Evolutionary conservation across 2,888 invertebrate genomes (phyloP).

Genomic region (Pseudolycoriella hygida): DNA sequence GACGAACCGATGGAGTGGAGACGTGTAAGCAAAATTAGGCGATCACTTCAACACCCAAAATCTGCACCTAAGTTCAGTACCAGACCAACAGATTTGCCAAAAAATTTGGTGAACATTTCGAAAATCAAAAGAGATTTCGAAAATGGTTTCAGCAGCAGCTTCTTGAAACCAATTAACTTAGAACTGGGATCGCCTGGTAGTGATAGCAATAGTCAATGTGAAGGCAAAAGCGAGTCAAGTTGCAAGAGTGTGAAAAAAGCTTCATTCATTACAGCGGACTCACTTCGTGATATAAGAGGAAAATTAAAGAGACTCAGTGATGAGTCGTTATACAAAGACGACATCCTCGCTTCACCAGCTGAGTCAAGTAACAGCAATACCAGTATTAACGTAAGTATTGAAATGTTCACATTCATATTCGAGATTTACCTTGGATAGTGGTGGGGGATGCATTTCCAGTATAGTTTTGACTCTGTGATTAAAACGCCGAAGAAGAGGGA

Average conservation of each 20-base stretch:
- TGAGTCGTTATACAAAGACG: constrained; percentile 30
- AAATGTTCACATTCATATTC: too few relatives aligned
- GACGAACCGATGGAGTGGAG: constrained; percentile 43
- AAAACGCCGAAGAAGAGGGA: too few relatives aligned
- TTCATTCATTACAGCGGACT: constrained; percentile 39
- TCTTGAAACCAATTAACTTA: too few relatives aligned
- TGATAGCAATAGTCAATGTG: too few relatives aligned
- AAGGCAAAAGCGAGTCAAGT: too few relatives aligned
- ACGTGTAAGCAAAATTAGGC: constrained; percentile 42
- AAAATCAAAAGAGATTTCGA: constrained; percentile 36
- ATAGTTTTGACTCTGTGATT: too few relatives aligned
- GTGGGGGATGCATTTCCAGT: too few relatives aligned
- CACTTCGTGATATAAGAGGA: constrained; percentile 39
- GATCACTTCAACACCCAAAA: constrained; percentile 50
- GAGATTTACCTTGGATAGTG: too few relatives aligned
- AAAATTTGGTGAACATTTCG: constrained; percentile 33
- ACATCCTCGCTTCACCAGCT: constrained; percentile 15
- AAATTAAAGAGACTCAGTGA: constrained; percentile 34
- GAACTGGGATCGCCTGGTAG: too few relatives aligned
- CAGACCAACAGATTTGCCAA: constrained; percentile 20
- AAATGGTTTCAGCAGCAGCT: constrained; percentile 25
- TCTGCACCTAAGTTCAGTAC: constrained; percentile 15
- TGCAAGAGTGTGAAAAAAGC: constrained; percentile 7
- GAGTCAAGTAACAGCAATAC: too few relatives aligned
- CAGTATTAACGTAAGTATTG: too few relatives aligned